Conservation (phyloP, 2,113 vertebrate species). For the Labeo catla region DNA sequence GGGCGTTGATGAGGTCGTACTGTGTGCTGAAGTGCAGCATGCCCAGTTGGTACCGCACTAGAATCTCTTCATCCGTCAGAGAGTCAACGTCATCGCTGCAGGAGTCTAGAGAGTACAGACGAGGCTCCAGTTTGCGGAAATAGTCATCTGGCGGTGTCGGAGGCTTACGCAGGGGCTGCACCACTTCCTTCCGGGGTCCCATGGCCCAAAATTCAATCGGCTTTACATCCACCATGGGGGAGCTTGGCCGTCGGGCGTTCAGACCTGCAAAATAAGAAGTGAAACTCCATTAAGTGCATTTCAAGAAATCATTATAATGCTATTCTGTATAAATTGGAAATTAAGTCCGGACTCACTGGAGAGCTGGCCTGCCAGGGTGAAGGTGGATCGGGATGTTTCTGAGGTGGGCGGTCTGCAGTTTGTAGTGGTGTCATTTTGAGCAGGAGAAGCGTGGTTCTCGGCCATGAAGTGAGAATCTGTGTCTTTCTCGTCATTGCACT, state of each 20-base stretch:
- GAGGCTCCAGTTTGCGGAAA: constrained; percentile 85
- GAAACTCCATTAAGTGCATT: neutral
- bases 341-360: constrained; percentile 76
- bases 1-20: constrained; percentile 85
- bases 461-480: constrained; percentile 73
- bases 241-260: constrained; percentile 82
- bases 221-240: constrained; percentile 83
- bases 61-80: constrained; percentile 87
- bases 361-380: constrained; percentile 83
- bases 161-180: constrained; percentile 83
- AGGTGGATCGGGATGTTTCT: constrained; percentile 81
- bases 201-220: constrained; percentile 87
- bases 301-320: neutral
- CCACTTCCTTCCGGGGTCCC: constrained; percentile 83
- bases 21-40: constrained; percentile 91
- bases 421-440: constrained; percentile 65
- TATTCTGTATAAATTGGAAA: neutral
- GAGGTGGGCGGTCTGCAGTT: constrained; percentile 76
- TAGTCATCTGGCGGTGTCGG: constrained; percentile 81
- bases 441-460: neutral
- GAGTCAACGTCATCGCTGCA: constrained; percentile 83
- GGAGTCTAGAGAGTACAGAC: constrained; percentile 82
- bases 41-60: constrained; percentile 86
- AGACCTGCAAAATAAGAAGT: constrained; percentile 69
- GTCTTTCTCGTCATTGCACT: constrained; percentile 80